Conservation (phyloP, 2,888 invertebrate species). For the Drosophila kuntzei region DNA sequence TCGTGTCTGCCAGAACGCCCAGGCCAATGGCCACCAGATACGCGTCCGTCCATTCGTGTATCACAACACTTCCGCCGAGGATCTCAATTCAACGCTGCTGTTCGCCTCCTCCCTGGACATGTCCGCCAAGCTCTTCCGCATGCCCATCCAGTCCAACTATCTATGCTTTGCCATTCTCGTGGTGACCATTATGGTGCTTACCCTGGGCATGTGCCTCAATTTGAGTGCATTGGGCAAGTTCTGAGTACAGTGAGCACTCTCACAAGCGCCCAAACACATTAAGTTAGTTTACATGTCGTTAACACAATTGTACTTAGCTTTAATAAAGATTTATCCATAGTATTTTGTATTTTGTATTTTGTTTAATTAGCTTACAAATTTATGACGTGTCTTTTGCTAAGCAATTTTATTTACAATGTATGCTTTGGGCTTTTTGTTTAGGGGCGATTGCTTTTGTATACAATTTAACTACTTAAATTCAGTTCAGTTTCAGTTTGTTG, state of each 20-base stretch:
- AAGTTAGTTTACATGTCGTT: constrained; percentile 1
- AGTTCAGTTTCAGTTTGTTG: constrained; percentile 58
- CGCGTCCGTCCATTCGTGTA: constrained; percentile 92
- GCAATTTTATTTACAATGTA: constrained; percentile 70
- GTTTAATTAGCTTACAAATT: constrained; percentile 39
- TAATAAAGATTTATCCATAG: constrained; percentile 36
- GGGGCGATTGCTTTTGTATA: constrained; percentile 48
- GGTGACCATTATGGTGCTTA: constrained; percentile 88
- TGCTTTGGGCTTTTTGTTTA: constrained; percentile 12
- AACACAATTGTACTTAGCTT: constrained; percentile 40
- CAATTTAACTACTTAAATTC: constrained; percentile 72
- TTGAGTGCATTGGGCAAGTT: constrained; percentile 74
- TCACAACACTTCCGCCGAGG: constrained; percentile 91
- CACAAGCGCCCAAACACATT: not conserved
- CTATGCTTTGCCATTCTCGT: constrained; percentile 89
- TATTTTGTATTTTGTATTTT: constrained; percentile 20
- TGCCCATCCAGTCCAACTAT: constrained; percentile 90
- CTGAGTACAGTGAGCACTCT: constrained; percentile 35
- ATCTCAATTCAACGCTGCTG: constrained; percentile 91
- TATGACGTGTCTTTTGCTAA: constrained; percentile 47
- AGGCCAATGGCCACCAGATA: constrained; percentile 91
- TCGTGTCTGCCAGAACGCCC: constrained; percentile 90
- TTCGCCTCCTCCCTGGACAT: constrained; percentile 91
- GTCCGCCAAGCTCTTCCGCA: constrained; percentile 90
- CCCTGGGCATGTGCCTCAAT: constrained; percentile 89